A percentile compares a stretch with the other conserved stretches of the same genome.
Conservation (phyloP, 2,888 invertebrate species). For the Nemoura dubitans region DNA sequence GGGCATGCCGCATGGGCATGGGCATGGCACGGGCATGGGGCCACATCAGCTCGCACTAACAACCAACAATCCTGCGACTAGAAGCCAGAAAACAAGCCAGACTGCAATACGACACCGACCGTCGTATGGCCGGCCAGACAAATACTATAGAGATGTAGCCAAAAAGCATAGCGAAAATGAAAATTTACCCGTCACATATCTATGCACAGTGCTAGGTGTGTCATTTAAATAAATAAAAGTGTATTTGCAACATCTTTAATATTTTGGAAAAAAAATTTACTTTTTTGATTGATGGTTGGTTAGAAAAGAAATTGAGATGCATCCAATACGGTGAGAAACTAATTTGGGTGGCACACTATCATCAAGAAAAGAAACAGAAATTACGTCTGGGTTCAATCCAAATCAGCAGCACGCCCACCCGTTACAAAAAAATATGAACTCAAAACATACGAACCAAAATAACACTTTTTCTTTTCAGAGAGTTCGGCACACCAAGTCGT, state of each 20-base stretch:
- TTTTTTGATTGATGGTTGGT: background rate
- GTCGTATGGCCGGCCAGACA: background rate
- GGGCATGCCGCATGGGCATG: background rate
- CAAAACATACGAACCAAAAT: constrained; percentile 7
- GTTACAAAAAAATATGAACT: background rate
- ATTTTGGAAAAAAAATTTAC: background rate
- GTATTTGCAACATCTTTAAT: background rate
- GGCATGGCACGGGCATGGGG: background rate
- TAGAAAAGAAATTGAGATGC: background rate
- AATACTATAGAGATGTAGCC: background rate
- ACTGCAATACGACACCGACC: background rate
- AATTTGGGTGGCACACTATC: background rate
- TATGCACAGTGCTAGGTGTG: background rate
- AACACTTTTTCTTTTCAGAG: background rate
- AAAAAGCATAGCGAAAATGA: constrained; percentile 5
- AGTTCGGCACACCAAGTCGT: background rate
- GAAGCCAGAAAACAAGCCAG: background rate
- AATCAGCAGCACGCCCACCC: background rate
- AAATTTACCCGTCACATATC: background rate
- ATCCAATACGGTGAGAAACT: background rate
- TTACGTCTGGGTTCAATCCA: background rate
- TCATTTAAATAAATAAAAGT: background rate
- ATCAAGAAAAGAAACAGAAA: background rate
- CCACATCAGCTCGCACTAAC: background rate
- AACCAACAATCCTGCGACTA: background rate